Conservation (phyloP, 2,113 vertebrate species). For the Micromys minutus region DNA sequence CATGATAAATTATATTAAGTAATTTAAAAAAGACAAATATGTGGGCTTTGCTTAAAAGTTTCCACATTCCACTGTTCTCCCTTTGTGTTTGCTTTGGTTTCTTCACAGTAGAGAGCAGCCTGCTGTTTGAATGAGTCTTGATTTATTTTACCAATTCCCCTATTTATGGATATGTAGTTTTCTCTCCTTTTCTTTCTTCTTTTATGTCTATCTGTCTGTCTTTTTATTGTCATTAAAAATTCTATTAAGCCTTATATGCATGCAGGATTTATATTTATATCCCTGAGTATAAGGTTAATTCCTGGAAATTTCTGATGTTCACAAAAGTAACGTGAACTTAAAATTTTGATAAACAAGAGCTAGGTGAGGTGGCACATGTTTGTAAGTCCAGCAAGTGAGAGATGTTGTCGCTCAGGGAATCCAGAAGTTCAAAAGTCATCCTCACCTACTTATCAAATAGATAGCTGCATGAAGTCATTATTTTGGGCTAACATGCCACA, state of each 20-base stretch:
- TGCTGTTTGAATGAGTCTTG: not conserved
- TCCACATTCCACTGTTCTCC: not conserved
- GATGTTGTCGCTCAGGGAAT: no score
- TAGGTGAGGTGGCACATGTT: not conserved
- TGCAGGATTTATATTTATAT: not conserved
- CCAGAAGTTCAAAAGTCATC: not conserved
- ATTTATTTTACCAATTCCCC: not conserved
- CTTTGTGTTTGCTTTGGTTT: not conserved
- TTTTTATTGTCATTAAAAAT: not conserved
- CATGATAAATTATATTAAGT: no score
- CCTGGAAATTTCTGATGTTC: not conserved
- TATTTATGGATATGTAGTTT: not conserved
- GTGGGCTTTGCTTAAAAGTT: not conserved
- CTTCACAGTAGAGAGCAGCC: not conserved
- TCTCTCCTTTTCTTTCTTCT: not conserved
- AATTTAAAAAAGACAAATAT: not conserved
- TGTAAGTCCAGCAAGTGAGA: not conserved
- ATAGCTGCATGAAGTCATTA: not conserved
- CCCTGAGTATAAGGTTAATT: not conserved
- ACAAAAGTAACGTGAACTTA: not conserved
- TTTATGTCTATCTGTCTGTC: no score
- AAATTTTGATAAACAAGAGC: not conserved
- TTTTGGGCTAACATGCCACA: not conserved
- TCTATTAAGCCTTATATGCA: not conserved
- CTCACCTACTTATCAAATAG: not conserved